Evolutionary conservation across 2,113 vertebrate genomes (phyloP), one percentile per base, ranked within the genome.

Genomic region (Cranoglanis bouderius): DNA sequence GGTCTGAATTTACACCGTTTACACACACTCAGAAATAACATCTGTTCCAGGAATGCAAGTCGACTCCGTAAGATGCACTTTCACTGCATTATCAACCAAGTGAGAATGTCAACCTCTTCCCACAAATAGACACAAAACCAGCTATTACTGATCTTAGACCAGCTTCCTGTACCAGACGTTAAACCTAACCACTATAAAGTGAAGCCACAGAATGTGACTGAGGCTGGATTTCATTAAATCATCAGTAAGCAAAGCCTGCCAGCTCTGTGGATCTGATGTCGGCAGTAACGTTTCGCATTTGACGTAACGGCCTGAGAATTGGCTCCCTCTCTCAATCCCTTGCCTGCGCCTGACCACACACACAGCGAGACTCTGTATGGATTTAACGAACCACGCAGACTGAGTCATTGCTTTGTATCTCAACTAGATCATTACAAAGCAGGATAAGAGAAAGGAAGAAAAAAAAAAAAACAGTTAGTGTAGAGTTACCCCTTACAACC

Each of bases 341-440:
- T 55, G 21, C 35, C 53, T 65, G 55, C 14, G 21, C 82, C 57
- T 70, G 94, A 93, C 92, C 92, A 93, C 91, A 94, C 91, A 94
- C 91, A 85, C 82, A n/a, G 40, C 85, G 90, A 86, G 88, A 87
- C 87, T 89, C 93, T 77, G 74, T 88, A n/a, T 63, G 93, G 90
- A 93, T 95, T 93, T 95, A 92, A 93, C 90, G 90, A 94, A 93
- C 90, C 91, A 91, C 90, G 92, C 90, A 92, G 92, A 93, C 91
- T 84, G 81, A 38, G 19, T 10, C 92, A 92, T 92, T 90, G 85
- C 91, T 94, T 90, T 29, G 32, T 13, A 85, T 29, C 29, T 12
- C 40, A 4, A 51, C 29, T 53, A 49, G 6, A 57, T 88, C 91
- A 91, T 82, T 53, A 83, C 46, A n/a, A 51, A n/a, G 26, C 43